A percentile compares a stretch with the other conserved stretches of the same genome.
Conservation (phyloP, 2,797 vertebrate genomes). For the Poeciliopsis infans region DNA sequence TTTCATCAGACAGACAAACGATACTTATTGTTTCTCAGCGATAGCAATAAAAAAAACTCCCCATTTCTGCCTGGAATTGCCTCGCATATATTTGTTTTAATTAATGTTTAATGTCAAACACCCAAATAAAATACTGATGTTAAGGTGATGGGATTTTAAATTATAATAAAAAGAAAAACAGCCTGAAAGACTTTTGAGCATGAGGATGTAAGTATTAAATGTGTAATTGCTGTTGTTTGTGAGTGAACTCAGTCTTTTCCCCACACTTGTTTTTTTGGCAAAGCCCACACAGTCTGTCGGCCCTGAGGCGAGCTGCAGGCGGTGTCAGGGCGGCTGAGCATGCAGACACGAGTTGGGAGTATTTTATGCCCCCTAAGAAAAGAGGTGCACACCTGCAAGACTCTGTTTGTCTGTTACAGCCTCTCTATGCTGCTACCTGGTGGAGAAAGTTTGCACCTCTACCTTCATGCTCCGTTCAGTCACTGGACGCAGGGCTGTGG, state of each 20-base stretch:
- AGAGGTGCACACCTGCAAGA: conserved; percentile 12
- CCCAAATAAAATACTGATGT: neutral
- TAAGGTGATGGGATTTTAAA: neutral
- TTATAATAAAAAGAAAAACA: neutral
- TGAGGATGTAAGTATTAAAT: neutral
- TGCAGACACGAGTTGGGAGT: conserved; percentile 43
- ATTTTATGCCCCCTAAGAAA: conserved; percentile 15
- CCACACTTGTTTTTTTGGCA: conserved; percentile 31
- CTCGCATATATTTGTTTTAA: neutral
- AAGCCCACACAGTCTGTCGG: conserved; percentile 53
- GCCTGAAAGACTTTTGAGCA: neutral
- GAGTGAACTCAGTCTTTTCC: conserved; percentile 27
- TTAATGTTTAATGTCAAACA: neutral
- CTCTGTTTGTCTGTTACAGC: neutral
- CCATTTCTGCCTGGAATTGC: neutral
- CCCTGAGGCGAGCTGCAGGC: conserved; percentile 59
- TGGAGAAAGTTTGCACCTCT: neutral
- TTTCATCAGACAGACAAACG: neutral
- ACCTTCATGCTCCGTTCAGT: conserved; percentile 3
- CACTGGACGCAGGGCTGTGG: neutral
- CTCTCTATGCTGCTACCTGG: neutral
- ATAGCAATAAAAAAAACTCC: neutral
- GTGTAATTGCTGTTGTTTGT: conserved; percentile 21
- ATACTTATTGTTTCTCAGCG: neutral
- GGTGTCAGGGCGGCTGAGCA: conserved; percentile 53